phyloP scores from a whole-genome alignment of 1,140 invertebrate species.

The Cotesia typhae region DNA sequence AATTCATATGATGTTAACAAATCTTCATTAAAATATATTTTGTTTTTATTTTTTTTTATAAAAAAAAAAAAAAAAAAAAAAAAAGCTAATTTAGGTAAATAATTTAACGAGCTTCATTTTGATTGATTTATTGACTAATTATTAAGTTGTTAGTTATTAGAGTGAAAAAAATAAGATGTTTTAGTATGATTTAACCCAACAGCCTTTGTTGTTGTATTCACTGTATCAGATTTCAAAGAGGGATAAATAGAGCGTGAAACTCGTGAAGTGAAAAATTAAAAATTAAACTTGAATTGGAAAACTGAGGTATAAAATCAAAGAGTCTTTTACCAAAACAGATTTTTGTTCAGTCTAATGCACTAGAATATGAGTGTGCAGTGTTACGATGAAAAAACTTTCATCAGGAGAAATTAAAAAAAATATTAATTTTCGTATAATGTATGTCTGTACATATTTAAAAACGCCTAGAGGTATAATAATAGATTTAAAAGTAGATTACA shows the following conservation, averaged over 20 bases:
- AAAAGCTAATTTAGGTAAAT: no score
- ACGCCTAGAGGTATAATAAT: no score
- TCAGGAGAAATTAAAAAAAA: no score
- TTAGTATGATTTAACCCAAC: background rate
- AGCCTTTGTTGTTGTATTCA: background rate
- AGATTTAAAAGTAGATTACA: no score
- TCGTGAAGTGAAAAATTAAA: slow-evolving; percentile 9
- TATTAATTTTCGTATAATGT: no score
- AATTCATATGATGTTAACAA: no score
- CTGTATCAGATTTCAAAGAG: background rate
- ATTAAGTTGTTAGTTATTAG: background rate
- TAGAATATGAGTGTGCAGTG: background rate
- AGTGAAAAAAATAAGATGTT: background rate
- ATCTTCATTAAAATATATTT: background rate
- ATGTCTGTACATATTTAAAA: no score
- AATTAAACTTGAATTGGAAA: background rate
- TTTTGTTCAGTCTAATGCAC: background rate
- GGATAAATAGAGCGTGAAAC: slow-evolving; percentile 12
- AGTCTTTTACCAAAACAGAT: slow-evolving; percentile 8
- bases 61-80: no score
- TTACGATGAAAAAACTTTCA: background rate
- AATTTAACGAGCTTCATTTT: no score
- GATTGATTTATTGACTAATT: no score
- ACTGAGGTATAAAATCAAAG: background rate
- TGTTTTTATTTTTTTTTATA: background rate